These are phyloP conservation scores for Tachycineta bicolor DNA, from an alignment of 2,113 vertebrate genomes.

Conservation along the genomic window DNA sequence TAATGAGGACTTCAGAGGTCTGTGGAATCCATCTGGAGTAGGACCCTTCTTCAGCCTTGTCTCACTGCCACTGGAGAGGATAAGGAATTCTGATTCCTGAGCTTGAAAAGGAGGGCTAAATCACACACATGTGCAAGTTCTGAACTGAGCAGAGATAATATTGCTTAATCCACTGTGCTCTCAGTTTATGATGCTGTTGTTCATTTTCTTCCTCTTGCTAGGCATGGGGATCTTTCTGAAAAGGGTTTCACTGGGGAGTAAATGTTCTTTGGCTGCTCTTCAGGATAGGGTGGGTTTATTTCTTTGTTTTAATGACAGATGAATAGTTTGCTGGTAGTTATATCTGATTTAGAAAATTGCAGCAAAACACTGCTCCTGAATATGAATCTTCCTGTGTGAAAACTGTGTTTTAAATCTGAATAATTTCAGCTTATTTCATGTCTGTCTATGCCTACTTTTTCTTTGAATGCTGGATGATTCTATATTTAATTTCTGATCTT, in stretches of 20 bases:
- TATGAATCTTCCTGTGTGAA: not conserved
- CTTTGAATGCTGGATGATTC: slow-evolving; percentile 3
- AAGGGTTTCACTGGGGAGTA: not conserved
- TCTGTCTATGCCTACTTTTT: not conserved
- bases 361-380: not conserved
- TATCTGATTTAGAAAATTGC: not conserved
- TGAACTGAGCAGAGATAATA: not conserved
- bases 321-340: not conserved
- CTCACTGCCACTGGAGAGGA: rapidly evolving
- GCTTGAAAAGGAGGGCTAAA: not conserved
- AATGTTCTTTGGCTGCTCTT: not conserved
- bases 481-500: slow-evolving; percentile 53
- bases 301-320: not conserved
- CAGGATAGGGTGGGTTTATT: not conserved
- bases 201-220: not conserved
- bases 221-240: not conserved
- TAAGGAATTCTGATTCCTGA: not conserved
- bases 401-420: slow-evolving; percentile 7
- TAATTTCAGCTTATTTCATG: not conserved
- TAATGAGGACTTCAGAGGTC: not conserved
- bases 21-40: not conserved
- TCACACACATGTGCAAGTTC: not conserved
- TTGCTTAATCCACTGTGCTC: not conserved
- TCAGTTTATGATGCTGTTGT: not conserved
- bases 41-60: not conserved